A percentile compares a stretch with the other conserved stretches of the same genome.
Evolutionary conservation across 2,888 invertebrate genomes (phyloP).

Genomic region (Tanypteryx hageni): DNA sequence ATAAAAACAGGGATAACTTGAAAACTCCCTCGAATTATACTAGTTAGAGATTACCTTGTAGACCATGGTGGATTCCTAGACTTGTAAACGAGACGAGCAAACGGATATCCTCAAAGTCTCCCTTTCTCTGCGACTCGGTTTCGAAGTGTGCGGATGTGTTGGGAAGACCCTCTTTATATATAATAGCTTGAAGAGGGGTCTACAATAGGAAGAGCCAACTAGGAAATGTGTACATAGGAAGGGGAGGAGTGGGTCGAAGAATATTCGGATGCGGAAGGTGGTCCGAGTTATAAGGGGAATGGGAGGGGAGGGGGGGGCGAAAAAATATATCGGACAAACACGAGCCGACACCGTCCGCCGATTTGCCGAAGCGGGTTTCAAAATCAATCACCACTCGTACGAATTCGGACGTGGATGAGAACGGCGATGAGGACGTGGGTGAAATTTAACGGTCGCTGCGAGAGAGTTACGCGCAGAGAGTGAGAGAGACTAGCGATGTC

Average conservation of each 20-base stretch:
- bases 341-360: neutral
- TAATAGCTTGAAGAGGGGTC: neutral
- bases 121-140: neutral
- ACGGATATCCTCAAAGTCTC: neutral
- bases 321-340: neutral
- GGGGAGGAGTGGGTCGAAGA: neutral
- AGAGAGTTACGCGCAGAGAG: neutral
- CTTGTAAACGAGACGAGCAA: neutral
- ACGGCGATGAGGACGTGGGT: constrained; percentile 8
- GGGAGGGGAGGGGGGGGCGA: neutral
- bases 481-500: neutral
- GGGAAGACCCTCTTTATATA: constrained; percentile 48
- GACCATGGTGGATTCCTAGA: constrained; percentile 23
- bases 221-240: constrained; percentile 24
- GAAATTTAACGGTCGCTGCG: neutral
- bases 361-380: neutral
- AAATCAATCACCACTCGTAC: neutral
- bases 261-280: constrained; percentile 20
- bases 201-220: neutral
- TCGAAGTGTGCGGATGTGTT: neutral
- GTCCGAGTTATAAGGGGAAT: neutral
- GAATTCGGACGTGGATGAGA: neutral
- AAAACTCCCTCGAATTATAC: no score
- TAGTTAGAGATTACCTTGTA: constrained; percentile 4
- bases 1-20: no score